Percentiles rank a stretch among this genome's conserved stretches.
Evolutionary conservation across 2,113 vertebrate genomes (phyloP).

Genomic region (Phocoena phocoena): DNA sequence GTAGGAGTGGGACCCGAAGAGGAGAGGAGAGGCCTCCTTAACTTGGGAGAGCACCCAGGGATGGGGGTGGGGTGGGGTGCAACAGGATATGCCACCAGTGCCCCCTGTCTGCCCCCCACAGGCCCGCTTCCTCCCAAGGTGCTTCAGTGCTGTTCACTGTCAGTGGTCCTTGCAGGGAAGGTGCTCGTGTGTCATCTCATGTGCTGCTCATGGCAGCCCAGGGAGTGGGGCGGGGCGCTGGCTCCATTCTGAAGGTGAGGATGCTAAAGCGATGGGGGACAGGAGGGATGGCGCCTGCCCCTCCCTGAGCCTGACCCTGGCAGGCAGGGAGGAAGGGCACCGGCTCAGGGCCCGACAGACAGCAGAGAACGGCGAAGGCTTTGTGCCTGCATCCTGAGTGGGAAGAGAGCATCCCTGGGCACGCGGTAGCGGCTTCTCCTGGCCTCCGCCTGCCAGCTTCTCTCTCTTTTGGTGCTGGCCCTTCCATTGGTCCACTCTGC

Average conservation of each 20-base stretch:
- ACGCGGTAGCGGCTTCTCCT: fast-evolving
- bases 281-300: not conserved
- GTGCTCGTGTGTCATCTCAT: fast-evolving
- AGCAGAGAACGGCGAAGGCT: not conserved
- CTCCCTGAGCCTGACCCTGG: not conserved
- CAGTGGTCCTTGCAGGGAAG: not conserved
- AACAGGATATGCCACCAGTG: fast-evolving
- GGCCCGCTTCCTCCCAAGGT: not conserved
- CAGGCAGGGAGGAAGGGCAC: not conserved
- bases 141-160: fast-evolving
- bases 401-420: too few relatives aligned
- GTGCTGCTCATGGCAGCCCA: not conserved
- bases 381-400: not conserved
- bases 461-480: fast-evolving
- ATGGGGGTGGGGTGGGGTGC: not conserved
- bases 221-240: fast-evolving
- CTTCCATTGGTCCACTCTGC: fast-evolving
- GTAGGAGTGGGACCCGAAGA: not conserved
- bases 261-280: not conserved
- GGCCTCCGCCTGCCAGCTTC: fast-evolving
- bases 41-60: not conserved
- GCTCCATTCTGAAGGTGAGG: not conserved
- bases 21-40: not conserved
- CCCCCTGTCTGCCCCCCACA: fast-evolving
- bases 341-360: too few relatives aligned